Conservation (phyloP, 92 coral and sea anemone genomes). For the Meandrina meandrites region DNA sequence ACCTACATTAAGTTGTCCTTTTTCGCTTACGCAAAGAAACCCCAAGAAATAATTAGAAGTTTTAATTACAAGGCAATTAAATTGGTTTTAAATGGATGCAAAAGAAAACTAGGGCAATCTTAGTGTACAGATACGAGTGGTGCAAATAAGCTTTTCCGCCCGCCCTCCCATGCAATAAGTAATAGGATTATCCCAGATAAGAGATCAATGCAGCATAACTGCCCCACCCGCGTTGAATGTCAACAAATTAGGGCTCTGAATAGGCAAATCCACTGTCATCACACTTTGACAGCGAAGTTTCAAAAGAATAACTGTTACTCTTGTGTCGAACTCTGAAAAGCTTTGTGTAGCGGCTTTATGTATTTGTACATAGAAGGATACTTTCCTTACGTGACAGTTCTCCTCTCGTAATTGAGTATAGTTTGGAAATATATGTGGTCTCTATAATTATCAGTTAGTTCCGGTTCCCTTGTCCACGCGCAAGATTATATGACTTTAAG, state of each 20-base stretch:
- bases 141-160: constrained; percentile 15
- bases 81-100: not conserved
- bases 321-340: not conserved
- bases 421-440: not conserved
- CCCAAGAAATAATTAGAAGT: not conserved
- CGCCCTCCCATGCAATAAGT: constrained; percentile 21
- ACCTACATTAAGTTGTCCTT: not conserved
- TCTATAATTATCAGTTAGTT: not conserved
- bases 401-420: not conserved
- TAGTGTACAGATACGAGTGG: not conserved
- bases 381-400: not conserved
- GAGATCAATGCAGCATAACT: constrained; percentile 3
- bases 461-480: not conserved
- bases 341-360: not conserved
- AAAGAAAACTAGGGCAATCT: not conserved
- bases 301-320: not conserved
- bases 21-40: not conserved
- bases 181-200: constrained; percentile 32
- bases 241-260: constrained; percentile 26
- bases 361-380: not conserved
- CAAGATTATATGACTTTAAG: not conserved
- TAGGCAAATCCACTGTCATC: constrained; percentile 5
- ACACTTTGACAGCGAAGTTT: constrained; percentile 14
- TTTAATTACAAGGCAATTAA: not conserved
- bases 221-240: constrained; percentile 34